Conservation (phyloP, 1,140 invertebrate genomes). For the Odontomachus brunneus region DNA sequence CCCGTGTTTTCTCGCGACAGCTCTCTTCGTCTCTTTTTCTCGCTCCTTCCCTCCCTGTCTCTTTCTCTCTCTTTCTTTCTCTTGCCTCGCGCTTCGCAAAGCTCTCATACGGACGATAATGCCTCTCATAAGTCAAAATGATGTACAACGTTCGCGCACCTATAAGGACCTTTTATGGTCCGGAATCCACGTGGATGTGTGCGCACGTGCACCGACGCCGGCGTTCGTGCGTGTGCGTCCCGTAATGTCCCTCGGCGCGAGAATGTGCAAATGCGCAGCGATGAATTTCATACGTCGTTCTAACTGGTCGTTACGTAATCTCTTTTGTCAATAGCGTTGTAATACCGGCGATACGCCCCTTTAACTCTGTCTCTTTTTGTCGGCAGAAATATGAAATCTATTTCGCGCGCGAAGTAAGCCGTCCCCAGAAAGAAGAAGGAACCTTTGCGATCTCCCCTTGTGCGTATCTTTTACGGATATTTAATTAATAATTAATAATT, state of each 20-base stretch:
- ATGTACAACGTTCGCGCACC: constrained; percentile 74
- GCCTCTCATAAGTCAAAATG: constrained; percentile 80
- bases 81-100: constrained; percentile 38
- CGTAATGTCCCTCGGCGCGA: background rate
- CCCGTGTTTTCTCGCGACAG: constrained; percentile 28
- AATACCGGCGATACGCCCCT: background rate
- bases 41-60: background rate
- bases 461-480: too few species aligned
- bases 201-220: background rate
- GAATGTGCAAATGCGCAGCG: background rate
- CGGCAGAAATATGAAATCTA: constrained; percentile 6
- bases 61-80: constrained; percentile 12
- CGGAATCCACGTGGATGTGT: background rate
- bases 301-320: background rate
- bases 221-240: background rate
- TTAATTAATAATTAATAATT: too few species aligned
- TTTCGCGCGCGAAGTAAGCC: too few species aligned
- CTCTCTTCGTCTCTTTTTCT: background rate
- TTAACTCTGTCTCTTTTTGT: background rate
- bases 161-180: constrained; percentile 70
- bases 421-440: too few species aligned
- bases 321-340: background rate
- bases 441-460: too few species aligned
- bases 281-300: background rate
- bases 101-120: constrained; percentile 69